phyloP scores from a whole-genome alignment of 2,888 invertebrate genomes.

The Nemapogon koenigi region DNA sequence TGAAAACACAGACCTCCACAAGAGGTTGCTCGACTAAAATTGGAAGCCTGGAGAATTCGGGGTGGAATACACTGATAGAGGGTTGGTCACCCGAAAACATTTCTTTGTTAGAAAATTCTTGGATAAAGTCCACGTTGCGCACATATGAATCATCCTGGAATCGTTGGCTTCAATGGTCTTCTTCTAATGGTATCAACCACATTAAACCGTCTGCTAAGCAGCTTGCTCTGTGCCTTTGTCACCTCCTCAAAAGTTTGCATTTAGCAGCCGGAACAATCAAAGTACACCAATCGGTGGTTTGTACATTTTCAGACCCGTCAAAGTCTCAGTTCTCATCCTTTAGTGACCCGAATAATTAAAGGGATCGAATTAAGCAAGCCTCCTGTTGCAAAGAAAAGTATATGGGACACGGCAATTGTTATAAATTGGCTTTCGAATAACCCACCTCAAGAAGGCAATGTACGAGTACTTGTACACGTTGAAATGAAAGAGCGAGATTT shows the following conservation, averaged over 20 bases:
- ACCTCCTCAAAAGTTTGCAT: neutral
- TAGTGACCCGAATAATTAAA: neutral
- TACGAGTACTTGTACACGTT: too few species aligned
- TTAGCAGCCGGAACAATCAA: neutral
- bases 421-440: constrained; percentile 1
- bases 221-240: neutral
- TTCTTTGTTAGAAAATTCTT: neutral
- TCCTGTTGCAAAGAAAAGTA: neutral
- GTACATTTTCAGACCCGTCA: neutral
- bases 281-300: neutral
- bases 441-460: neutral
- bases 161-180: constrained; percentile 1
- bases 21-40: constrained; percentile 5
- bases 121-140: constrained; percentile 1
- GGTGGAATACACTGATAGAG: neutral
- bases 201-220: neutral
- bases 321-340: neutral
- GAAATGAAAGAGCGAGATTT: too few species aligned
- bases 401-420: neutral
- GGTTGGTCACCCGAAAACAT: neutral
- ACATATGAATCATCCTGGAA: constrained; percentile 6
- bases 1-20: constrained; percentile 8
- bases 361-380: neutral
- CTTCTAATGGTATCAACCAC: neutral
- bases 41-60: neutral